A percentile compares a stretch with the other conserved stretches of the same genome.
These are phyloP conservation scores for Pycnonotus jocosus DNA, from an alignment of 2,113 vertebrate species.

Conservation along the genomic window DNA sequence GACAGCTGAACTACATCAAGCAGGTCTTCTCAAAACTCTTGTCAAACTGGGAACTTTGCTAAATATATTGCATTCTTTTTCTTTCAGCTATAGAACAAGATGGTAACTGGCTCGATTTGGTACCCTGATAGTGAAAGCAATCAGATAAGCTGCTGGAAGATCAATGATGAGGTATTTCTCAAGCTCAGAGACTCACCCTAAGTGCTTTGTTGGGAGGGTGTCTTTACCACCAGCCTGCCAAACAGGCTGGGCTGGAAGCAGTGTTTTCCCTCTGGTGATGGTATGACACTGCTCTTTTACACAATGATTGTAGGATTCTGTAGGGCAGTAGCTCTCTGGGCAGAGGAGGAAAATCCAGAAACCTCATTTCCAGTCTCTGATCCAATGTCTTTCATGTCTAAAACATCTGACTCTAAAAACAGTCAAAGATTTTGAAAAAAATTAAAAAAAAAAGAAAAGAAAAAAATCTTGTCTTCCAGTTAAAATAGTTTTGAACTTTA, in stretches of 20 bases:
- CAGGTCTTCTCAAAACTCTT: background rate
- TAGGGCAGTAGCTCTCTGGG: background rate
- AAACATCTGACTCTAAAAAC: background rate
- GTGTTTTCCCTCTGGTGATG: background rate
- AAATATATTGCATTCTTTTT: background rate
- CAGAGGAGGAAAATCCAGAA: background rate
- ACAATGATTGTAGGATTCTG: background rate
- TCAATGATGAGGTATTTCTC: background rate
- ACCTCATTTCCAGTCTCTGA: background rate
- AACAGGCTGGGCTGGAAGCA: background rate
- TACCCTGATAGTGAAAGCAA: background rate
- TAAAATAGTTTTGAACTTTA: background rate
- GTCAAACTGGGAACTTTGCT: background rate
- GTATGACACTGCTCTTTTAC: background rate
- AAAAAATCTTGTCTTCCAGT: background rate
- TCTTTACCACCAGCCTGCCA: background rate
- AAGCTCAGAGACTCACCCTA: background rate
- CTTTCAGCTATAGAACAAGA: background rate
- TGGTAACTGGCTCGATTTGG: background rate
- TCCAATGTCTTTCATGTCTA: background rate
- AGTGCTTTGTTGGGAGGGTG: rapidly evolving
- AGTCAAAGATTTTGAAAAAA: background rate
- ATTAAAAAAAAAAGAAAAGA: background rate
- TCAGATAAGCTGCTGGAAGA: background rate
- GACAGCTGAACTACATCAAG: background rate